phyloP scores from a whole-genome alignment of 2,113 vertebrate species.

The Channa maculata region DNA sequence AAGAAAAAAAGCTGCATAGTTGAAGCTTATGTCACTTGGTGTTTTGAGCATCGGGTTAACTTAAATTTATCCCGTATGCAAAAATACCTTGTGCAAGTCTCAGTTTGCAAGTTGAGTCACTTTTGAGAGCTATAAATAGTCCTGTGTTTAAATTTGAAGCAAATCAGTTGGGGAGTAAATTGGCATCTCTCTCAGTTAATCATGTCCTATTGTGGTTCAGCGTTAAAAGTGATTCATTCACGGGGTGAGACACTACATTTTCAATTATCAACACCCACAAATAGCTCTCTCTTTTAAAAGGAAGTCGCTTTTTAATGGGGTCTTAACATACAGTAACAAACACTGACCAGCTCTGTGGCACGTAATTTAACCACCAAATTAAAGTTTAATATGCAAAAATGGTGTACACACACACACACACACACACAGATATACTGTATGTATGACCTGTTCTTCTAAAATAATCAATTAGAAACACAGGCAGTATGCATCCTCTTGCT shows the following conservation, averaged over 20 bases:
- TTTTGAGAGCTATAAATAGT: constrained; percentile 10
- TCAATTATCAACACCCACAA: constrained; percentile 35
- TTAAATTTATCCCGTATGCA: constrained; percentile 11
- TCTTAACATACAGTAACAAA: background rate
- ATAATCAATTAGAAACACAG: background rate
- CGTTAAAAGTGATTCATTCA: constrained; percentile 10
- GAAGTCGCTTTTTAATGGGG: constrained; percentile 2
- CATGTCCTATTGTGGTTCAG: constrained; percentile 36
- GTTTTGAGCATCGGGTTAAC: background rate
- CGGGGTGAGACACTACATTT: constrained; percentile 16
- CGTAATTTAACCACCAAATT: background rate
- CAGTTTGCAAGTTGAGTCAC: constrained; percentile 2
- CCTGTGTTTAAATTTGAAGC: background rate
- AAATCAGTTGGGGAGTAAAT: constrained; percentile 30
- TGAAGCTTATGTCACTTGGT: background rate
- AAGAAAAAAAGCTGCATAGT: background rate
- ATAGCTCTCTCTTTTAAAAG: constrained; percentile 38
- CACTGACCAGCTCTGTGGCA: background rate
- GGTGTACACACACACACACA: no score
- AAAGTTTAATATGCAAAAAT: background rate
- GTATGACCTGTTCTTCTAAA: background rate
- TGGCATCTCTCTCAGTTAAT: constrained; percentile 28
- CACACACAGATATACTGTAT: background rate
- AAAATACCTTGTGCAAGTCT: constrained; percentile 5
- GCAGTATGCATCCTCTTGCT: background rate